Evolutionary conservation across 2,113 vertebrate species (phyloP).

Genomic region (Paracyprichromis sp.): DNA sequence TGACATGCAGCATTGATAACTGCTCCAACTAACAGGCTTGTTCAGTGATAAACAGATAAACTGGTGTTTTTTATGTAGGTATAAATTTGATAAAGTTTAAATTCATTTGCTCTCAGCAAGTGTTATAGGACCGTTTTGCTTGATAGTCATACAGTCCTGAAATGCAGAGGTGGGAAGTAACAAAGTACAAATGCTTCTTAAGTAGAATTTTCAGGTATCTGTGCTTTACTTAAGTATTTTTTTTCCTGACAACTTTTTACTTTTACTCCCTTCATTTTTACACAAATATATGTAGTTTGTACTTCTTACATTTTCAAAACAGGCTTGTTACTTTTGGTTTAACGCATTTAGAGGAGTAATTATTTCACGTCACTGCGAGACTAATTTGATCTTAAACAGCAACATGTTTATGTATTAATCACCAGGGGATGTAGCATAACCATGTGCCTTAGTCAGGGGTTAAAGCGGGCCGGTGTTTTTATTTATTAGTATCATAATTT

Average conservation of each 20-base stretch:
- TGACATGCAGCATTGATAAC: not conserved
- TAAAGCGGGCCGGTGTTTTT: accelerated
- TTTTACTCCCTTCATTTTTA: not conserved
- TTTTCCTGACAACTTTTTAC: accelerated
- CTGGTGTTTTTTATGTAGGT: not conserved
- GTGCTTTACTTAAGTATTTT: accelerated
- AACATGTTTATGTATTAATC: not conserved
- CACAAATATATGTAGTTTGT: not conserved
- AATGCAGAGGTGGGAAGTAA: not conserved
- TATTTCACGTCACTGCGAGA: not conserved
- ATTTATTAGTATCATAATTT: not conserved
- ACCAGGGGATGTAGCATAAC: not conserved
- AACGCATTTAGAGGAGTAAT: not conserved
- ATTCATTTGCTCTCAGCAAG: not conserved
- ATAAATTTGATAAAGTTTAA: too few relatives aligned
- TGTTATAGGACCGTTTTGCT: not conserved
- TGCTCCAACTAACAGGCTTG: not conserved
- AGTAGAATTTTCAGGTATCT: not conserved
- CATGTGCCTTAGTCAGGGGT: not conserved
- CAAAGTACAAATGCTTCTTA: not conserved
- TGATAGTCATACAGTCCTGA: not conserved
- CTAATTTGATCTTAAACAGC: not conserved
- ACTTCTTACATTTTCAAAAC: not conserved
- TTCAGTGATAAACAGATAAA: not conserved
- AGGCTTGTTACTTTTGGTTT: not conserved